Base-by-base conservation (phyloP, 2,113 vertebrate genomes). In the Morone saxatilis region DNA sequence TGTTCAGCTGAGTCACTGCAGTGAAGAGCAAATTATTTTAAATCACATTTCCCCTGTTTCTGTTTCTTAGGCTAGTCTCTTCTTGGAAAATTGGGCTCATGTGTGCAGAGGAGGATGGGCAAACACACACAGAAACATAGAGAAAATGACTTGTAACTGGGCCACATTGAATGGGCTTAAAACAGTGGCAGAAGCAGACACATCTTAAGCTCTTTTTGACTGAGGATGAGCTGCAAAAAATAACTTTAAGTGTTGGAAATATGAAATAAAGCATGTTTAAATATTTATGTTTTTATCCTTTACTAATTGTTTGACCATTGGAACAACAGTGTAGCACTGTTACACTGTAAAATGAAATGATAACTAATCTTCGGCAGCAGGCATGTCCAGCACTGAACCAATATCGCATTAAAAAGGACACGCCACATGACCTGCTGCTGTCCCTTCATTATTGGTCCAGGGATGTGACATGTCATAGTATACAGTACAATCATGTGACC, bases 31-130 rank as follows among this genome's bases (percentile, higher is more conserved):
- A 71, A 77, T 40, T 0, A 8, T 36, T 38, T 60, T 13, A 67
- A 67, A 83, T 85, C 50, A 80, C 61, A 87, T 76, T 80, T 76
- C 38, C 67, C 67, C 31, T 31, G 31, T 31, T 31, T 4, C 54
- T 40, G 4, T 47, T 72, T 53, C 31, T 72, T 38, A 1, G 59
- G 45, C n/a, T n/a, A 12, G 31, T 51, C 43, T 67, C 63, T 66
- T 76, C 61, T 70, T 63, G 67, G 68, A 76, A 90, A 88, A 90
- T 78, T 59, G 22, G 66, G 45, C 57, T 88, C 74, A 72, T 74
- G 76, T 81, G 59, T 78, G 61, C 54, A 78, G 38, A 69, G 62
- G 13, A 51, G 12, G 31, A 61, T 9, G 40, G 6, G 50, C 10
- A 75, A 13, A 61, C 5, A 22, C 17, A 53, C 51, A 74, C 25